Evolutionary conservation across 2,888 invertebrate genomes (phyloP).

Genomic region (Bombyx huttoni): DNA sequence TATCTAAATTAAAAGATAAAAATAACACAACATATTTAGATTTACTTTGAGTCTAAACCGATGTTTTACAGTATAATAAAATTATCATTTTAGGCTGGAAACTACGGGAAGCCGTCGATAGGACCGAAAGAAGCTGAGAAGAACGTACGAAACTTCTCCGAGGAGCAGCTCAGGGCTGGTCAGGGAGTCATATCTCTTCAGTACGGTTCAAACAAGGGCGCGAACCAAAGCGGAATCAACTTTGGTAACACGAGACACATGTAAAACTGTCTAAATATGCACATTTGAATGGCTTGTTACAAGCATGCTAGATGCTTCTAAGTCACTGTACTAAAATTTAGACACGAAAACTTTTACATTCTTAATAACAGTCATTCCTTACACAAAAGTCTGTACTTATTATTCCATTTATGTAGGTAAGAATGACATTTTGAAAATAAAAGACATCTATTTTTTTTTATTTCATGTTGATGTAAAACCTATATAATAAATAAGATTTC

Average conservation of each 20-base stretch:
- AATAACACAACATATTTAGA: too few species aligned
- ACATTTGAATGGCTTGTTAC: background rate
- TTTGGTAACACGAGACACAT: conserved; percentile 98
- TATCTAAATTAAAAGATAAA: too few species aligned
- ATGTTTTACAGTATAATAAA: background rate
- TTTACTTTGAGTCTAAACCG: too few species aligned
- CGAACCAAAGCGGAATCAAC: conserved; percentile 95
- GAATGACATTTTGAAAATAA: background rate
- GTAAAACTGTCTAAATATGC: conserved; percentile 61
- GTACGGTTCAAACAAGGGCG: conserved; percentile 98
- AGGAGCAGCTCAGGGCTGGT: conserved; percentile 94
- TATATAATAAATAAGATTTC: background rate
- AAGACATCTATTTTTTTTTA: background rate
- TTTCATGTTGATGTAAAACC: background rate
- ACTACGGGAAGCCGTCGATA: conserved; percentile 88
- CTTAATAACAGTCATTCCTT: background rate
- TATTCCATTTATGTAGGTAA: background rate
- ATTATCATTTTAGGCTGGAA: conserved; percentile 75
- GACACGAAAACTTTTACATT: background rate
- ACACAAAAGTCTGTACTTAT: background rate
- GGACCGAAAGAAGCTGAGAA: conserved; percentile 98
- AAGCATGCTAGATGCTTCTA: background rate
- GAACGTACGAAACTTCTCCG: conserved; percentile 93
- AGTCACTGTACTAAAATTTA: background rate
- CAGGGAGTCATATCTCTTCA: conserved; percentile 95